Evolutionary conservation across 2,113 vertebrate species (phyloP).

Genomic region (Eolophus roseicapilla): DNA sequence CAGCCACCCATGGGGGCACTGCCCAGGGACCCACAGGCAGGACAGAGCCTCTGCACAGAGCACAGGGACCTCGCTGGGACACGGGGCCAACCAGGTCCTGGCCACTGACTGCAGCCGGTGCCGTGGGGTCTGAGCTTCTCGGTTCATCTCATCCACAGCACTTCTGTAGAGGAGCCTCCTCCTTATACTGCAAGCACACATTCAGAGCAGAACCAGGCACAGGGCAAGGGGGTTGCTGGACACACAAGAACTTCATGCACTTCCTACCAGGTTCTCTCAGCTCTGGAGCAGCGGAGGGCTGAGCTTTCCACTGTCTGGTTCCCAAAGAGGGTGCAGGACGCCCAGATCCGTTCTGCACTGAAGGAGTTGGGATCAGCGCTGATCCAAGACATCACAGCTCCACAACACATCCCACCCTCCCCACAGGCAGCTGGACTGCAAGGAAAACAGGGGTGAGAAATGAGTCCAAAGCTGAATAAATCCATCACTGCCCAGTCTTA

Average conservation of each 20-base stretch:
- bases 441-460: background rate
- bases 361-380: background rate
- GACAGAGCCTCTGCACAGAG: background rate
- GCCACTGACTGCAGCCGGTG: background rate
- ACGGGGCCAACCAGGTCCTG: background rate
- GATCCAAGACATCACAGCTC: background rate
- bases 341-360: background rate
- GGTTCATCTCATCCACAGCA: background rate
- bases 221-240: background rate
- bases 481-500: background rate
- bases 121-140: background rate
- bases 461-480: constrained; percentile 33
- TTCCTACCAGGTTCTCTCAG: background rate
- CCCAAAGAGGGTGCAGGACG: background rate
- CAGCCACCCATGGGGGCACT: background rate
- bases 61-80: background rate
- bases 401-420: background rate
- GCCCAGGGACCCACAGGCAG: constrained; percentile 17
- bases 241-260: background rate
- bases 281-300: background rate
- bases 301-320: background rate
- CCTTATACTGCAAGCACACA: background rate
- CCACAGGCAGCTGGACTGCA: constrained; percentile 35
- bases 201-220: background rate
- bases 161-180: background rate